phyloP scores from a whole-genome alignment of 2,113 vertebrate genomes.

The Caranx melampygus region DNA sequence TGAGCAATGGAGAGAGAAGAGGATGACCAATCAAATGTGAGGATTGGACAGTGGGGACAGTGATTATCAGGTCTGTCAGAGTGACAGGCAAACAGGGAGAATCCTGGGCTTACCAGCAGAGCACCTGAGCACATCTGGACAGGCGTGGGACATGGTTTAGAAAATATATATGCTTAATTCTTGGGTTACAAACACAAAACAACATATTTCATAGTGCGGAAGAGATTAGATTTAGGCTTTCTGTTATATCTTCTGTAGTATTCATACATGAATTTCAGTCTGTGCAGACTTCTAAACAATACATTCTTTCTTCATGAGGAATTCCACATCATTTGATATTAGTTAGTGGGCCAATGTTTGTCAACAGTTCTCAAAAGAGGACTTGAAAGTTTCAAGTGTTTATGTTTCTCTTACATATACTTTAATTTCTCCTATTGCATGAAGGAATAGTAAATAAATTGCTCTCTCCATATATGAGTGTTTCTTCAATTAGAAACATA shows the following conservation, averaged over 20 bases:
- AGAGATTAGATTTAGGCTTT: too few relatives aligned
- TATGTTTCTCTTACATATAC: not conserved
- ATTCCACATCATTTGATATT: too few relatives aligned
- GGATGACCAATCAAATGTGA: conserved; percentile 67
- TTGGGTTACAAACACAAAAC: conserved; percentile 9
- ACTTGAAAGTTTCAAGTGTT: too few relatives aligned
- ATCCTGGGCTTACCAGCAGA: conserved; percentile 83
- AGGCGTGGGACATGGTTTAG: conserved; percentile 71
- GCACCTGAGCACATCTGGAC: conserved; percentile 83
- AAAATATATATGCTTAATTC: conserved; percentile 70
- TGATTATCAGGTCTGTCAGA: conserved; percentile 64
- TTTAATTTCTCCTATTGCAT: too few relatives aligned
- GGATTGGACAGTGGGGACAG: conserved; percentile 61
- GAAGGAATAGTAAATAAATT: too few relatives aligned
- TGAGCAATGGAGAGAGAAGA: conserved; percentile 40
- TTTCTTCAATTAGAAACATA: too few relatives aligned
- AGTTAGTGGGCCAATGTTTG: too few relatives aligned
- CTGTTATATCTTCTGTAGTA: not conserved
- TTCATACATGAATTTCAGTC: not conserved
- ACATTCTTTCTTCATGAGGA: too few relatives aligned
- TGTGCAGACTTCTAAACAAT: not conserved
- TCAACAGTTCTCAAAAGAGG: not conserved
- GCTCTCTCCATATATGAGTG: too few relatives aligned
- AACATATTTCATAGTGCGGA: conserved; percentile 8
- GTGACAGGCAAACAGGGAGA: conserved; percentile 58